Evolutionary conservation across 2,888 invertebrate genomes (phyloP).

Genomic region (Leptopilina drosophilae): DNA sequence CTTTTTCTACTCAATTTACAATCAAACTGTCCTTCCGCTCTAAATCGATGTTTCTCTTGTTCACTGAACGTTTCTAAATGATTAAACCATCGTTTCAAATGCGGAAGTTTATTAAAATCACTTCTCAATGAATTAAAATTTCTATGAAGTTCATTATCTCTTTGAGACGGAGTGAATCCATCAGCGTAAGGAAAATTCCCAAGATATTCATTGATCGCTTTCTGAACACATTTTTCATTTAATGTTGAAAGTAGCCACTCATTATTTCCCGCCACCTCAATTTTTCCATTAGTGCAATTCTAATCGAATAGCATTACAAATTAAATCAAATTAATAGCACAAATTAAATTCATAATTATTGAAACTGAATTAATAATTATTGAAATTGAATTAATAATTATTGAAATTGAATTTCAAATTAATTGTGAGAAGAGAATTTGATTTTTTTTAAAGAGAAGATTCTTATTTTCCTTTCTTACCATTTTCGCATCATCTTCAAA

Average conservation of each 20-base stretch:
- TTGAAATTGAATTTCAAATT: no score
- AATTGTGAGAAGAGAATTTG: background rate
- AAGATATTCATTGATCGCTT: constrained; percentile 74
- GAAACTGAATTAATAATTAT: no score
- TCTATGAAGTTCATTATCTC: constrained; percentile 72
- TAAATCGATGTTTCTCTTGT: constrained; percentile 60
- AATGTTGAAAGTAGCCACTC: constrained; percentile 67
- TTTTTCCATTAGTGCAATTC: constrained; percentile 32
- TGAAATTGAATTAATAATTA: no score
- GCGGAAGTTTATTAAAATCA: constrained; percentile 64
- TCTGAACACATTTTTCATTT: constrained; percentile 69
- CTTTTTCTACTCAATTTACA: constrained; percentile 39
- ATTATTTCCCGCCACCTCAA: constrained; percentile 55
- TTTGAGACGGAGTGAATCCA: constrained; percentile 75
- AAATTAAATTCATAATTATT: no score
- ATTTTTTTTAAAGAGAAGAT: background rate
- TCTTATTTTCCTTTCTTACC: constrained; percentile 57
- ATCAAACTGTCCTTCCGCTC: constrained; percentile 46
- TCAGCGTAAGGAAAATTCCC: constrained; percentile 75
- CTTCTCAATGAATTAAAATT: constrained; percentile 60
- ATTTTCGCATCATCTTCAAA: constrained; percentile 74
- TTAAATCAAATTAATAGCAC: no score
- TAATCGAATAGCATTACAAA: background rate
- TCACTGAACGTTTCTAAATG: constrained; percentile 73
- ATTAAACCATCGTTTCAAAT: constrained; percentile 76